These are phyloP conservation scores for Melanotaenia parkinsoni DNA, from an alignment of 2,797 vertebrate species.

Conservation along the genomic window DNA sequence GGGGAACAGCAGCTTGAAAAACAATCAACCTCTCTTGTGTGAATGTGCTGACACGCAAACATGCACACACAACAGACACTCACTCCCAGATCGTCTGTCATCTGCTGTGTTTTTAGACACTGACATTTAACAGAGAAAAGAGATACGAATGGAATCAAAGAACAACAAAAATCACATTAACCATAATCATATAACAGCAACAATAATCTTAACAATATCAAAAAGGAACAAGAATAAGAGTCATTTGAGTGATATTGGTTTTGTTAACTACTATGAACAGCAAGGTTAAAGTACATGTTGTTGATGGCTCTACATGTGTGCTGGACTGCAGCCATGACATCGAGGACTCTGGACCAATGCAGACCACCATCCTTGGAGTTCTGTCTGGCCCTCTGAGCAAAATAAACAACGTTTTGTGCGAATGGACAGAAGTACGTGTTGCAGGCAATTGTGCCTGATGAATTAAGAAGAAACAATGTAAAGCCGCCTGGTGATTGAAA, in stretches of 20 bases:
- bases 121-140: constrained; percentile 75
- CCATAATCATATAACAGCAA: constrained; percentile 81
- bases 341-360: constrained; percentile 46
- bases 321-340: constrained; percentile 67
- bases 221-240: constrained; percentile 77
- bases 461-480: constrained; percentile 26
- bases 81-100: constrained; percentile 49
- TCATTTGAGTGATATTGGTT: constrained; percentile 78
- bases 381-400: constrained; percentile 46
- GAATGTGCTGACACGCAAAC: constrained; percentile 66
- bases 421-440: constrained; percentile 32
- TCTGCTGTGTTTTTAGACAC: constrained; percentile 65
- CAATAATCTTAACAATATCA: constrained; percentile 82
- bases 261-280: constrained; percentile 83
- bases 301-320: constrained; percentile 72
- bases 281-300: constrained; percentile 75
- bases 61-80: constrained; percentile 65
- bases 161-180: constrained; percentile 82
- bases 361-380: constrained; percentile 38
- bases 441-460: constrained; percentile 25
- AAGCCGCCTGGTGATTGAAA: constrained; percentile 55
- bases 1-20: constrained; percentile 79
- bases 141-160: constrained; percentile 79
- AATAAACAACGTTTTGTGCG: constrained; percentile 42
- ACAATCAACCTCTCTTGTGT: constrained; percentile 73